These are phyloP conservation scores for Henricia sp. DNA, from an alignment of 53 echinoderm and acorn worm species.

Conservation along the genomic window DNA sequence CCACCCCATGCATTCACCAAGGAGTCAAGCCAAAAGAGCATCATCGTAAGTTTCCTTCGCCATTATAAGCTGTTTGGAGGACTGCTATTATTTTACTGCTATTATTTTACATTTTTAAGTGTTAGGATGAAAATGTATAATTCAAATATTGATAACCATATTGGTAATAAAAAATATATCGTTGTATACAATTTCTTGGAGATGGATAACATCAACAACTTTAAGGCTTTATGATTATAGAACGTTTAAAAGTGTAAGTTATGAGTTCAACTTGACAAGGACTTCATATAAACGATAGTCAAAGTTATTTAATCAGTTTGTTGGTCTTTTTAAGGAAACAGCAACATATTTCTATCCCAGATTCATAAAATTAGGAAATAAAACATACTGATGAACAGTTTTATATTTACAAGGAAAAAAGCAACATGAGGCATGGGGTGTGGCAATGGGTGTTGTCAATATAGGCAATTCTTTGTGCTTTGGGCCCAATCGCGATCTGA, in stretches of 20 bases:
- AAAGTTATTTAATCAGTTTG: neutral
- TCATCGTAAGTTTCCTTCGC: constrained; percentile 5
- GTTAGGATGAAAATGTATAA: neutral
- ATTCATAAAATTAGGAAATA: neutral
- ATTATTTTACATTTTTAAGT: too few relatives aligned
- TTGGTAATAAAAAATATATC: constrained; percentile 1
- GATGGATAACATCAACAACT: constrained; percentile 1
- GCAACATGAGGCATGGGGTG: neutral
- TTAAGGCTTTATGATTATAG: neutral
- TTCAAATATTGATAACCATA: neutral
- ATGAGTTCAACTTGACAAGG: neutral
- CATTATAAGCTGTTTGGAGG: constrained; percentile 1
- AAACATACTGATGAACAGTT: neutral
- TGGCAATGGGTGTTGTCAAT: neutral
- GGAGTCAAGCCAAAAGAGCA: constrained; percentile 3
- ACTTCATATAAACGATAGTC: neutral
- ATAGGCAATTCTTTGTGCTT: constrained; percentile 5
- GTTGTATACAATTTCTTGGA: too few relatives aligned
- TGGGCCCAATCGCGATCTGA: neutral
- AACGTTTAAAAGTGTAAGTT: neutral
- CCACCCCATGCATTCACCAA: constrained; percentile 12
- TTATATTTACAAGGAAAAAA: neutral
- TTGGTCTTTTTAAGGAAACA: neutral
- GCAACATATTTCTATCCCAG: neutral
- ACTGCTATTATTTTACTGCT: too few relatives aligned